Percentiles rank a stretch among this genome's conserved stretches.
phyloP scores from a whole-genome alignment of 2,113 vertebrate genomes.

The Brachyhypopomus gauderio region DNA sequence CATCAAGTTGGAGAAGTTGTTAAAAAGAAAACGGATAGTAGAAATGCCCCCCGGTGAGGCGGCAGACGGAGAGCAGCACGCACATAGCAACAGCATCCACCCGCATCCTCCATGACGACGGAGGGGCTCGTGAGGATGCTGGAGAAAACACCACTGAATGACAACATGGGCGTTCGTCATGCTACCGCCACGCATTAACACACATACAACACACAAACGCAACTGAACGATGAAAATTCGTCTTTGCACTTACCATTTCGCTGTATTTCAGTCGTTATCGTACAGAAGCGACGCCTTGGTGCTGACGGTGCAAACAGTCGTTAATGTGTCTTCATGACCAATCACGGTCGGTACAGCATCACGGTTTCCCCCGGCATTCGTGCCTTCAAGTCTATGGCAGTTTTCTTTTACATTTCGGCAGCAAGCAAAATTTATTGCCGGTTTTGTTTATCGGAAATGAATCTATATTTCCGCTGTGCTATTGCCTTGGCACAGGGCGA shows the following conservation, averaged over 20 bases:
- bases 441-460: conserved; percentile 14
- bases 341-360: conserved; percentile 62
- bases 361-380: conserved; percentile 22
- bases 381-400: no score
- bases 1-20: conserved; percentile 43
- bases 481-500: conserved; percentile 69
- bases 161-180: conserved; percentile 44
- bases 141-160: conserved; percentile 19
- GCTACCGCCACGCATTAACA: conserved; percentile 23
- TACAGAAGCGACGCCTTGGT: conserved; percentile 38
- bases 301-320: conserved; percentile 58
- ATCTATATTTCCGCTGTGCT: conserved; percentile 63
- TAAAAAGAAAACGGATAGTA: conserved; percentile 48
- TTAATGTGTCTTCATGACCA: conserved; percentile 59
- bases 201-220: conserved; percentile 22
- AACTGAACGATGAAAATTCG: background rate
- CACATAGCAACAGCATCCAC: conserved; percentile 53
- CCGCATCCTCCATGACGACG: conserved; percentile 71
- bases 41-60: background rate
- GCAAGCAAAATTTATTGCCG: no score
- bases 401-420: background rate
- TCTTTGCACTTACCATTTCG: conserved; percentile 62
- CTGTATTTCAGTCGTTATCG: conserved; percentile 46
- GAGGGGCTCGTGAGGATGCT: conserved; percentile 44
- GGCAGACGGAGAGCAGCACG: conserved; percentile 7